Base-by-base conservation (phyloP, 1,140 invertebrate genomes). In the Eurosta solidaginis region DNA sequence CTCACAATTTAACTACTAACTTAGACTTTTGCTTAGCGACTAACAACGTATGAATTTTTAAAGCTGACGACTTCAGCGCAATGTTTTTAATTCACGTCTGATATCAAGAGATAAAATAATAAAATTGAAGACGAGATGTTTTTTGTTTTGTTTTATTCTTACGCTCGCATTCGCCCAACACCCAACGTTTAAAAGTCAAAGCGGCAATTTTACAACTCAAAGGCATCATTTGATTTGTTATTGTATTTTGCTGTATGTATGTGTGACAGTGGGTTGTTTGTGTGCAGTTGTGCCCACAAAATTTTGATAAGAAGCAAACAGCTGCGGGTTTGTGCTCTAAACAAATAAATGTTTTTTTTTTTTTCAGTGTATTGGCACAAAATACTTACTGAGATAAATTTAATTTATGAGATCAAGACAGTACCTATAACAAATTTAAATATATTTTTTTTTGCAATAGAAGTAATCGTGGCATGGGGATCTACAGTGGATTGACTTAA, bases 271-370 rank as follows among this genome's bases (percentile, higher is more conserved):
- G 14, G n/a, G 33, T 40, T 29, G 33, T 63, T 0, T n/a, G 5
- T 42, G 29, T 68, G 59, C n/a, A 40, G n/a, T n/a, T 68, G 33
- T 68, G 33, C 29, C n/a, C 3, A 40, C 17, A 12, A 68, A 68
- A 40, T 68, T 33, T 68, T 68, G 59, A 68, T 68, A 68, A 68
- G 27, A 68, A 17, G 17, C 33, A n/a, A n/a, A n/a, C n/a, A n/a
- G n/a, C n/a, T n/a, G n/a, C n/a, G n/a, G n/a, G n/a, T n/a, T n/a
- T n/a, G n/a, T n/a, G n/a, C n/a, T n/a, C n/a, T n/a, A n/a, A n/a
- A n/a, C n/a, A n/a, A n/a, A n/a, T n/a, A n/a, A n/a, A n/a, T n/a
- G n/a, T n/a, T n/a, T n/a, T n/a, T n/a, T n/a, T n/a, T n/a, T n/a
- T n/a, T n/a, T n/a, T n/a, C n/a, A n/a, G n/a, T n/a, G n/a, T n/a